phyloP scores from a whole-genome alignment of 2,888 invertebrate genomes.

The Pseudococcus viburni region DNA sequence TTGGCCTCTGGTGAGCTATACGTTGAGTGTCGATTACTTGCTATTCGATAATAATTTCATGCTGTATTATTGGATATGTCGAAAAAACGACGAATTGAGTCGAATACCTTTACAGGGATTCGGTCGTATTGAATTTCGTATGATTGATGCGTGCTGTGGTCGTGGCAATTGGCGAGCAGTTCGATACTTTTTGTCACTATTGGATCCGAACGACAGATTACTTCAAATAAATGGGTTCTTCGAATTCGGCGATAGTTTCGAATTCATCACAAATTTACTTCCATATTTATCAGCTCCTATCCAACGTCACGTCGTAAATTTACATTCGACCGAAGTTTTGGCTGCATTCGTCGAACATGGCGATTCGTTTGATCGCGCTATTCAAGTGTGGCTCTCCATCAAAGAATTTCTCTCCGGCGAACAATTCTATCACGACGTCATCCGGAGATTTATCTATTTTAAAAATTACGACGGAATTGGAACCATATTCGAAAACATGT shows the following conservation, averaged over 20 bases:
- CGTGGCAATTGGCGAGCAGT: too few species aligned
- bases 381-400: not conserved
- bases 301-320: not conserved
- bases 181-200: too few species aligned
- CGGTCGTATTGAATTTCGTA: not conserved
- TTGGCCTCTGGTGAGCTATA: too few species aligned
- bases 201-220: too few species aligned
- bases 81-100: not conserved
- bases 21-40: too few species aligned
- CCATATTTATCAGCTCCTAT: not conserved
- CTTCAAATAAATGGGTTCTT: too few species aligned
- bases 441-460: too few species aligned
- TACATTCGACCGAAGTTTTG: not conserved
- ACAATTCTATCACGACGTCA: not conserved
- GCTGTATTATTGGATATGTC: not conserved
- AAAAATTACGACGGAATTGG: too few species aligned
- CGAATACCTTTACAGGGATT: not conserved
- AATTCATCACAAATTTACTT: not conserved
- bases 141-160: not conserved
- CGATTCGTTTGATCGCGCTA: not conserved
- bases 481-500: too few species aligned
- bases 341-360: not conserved
- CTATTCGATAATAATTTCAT: too few species aligned
- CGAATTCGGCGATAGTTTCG: too few species aligned
- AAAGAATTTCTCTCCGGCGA: not conserved